Evolutionary conservation across 1,140 invertebrate genomes (phyloP), one percentile per base, ranked within the genome.

Genomic region (Luehdorfia chinensis): DNA sequence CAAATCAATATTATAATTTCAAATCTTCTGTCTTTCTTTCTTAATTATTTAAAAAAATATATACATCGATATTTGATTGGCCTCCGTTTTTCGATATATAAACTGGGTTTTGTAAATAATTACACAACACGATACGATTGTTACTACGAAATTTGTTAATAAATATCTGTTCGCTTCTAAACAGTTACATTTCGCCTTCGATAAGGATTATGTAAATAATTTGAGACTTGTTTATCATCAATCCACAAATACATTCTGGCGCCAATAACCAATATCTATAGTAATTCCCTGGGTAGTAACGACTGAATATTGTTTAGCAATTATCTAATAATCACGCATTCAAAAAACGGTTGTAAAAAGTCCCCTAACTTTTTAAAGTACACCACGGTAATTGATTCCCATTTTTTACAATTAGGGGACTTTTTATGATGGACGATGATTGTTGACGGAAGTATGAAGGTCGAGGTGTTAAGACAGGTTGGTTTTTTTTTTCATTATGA

Each of bases 331-430:
- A 37, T 37, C 34, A 7, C 18, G 15, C 13, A 11, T 28, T 28
- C 47, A 46, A 53, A 53, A 37, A 53, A 34, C 2, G 4, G 3
- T 15, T 8, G 11, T 53, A 73, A 71, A 73, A 69, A 68, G 31
- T 54, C 62, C 66, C 73, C 66, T 48, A 21, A 32, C 14, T 60
- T 65, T 73, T 63, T 65, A 63, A 66, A 54, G 32, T 53, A 55
- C 48, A 45, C 41, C 33, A 30, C 32, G 27, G 18, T 53, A 57
- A 63, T 66, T 66, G 56, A 21, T 21, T 50, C 37, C 32, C 6
- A 31, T 39, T 52, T 57, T 52, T 53, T 50, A 48, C 27, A 47
- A 44, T 43, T 15, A 37, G 53, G 53, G 55, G 41, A 48, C 30
- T 59, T 75, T 66, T 71, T 77, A 45, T 32, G 8, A 32, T 31